phyloP scores from a whole-genome alignment of 2,888 invertebrate genomes.

The Pammene aurita region DNA sequence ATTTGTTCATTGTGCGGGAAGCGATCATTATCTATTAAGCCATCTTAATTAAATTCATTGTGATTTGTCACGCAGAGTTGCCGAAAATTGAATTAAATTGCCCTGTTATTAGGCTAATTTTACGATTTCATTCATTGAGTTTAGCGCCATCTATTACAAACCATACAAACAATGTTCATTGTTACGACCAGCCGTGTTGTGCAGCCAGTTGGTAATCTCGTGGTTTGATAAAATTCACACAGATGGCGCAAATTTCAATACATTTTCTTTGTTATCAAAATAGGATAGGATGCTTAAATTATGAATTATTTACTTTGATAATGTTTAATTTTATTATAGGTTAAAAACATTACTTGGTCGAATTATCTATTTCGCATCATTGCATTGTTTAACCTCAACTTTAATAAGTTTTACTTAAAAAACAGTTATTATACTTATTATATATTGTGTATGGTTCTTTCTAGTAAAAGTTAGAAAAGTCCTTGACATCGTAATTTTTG shows the following conservation, averaged over 20 bases:
- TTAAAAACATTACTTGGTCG: too few species aligned
- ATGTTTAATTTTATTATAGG: too few species aligned
- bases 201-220: neutral
- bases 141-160: conserved; percentile 12
- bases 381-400: too few species aligned
- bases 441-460: neutral
- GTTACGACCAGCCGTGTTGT: neutral
- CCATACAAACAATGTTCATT: neutral
- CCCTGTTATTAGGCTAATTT: conserved; percentile 3
- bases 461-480: conserved; percentile 9
- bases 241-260: conserved; percentile 14
- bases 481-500: conserved; percentile 13
- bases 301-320: too few species aligned
- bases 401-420: too few species aligned
- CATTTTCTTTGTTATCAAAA: neutral
- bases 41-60: conserved; percentile 47
- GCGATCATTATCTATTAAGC: conserved; percentile 41
- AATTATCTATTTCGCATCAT: too few species aligned
- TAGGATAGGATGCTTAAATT: neutral
- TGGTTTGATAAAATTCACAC: neutral
- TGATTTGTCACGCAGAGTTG: conserved; percentile 54
- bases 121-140: neutral
- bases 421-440: too few species aligned
- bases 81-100: conserved; percentile 33
- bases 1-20: conserved; percentile 54